Conservation (phyloP, 2,113 vertebrate genomes). For the Pomatostomus ruficeps region DNA sequence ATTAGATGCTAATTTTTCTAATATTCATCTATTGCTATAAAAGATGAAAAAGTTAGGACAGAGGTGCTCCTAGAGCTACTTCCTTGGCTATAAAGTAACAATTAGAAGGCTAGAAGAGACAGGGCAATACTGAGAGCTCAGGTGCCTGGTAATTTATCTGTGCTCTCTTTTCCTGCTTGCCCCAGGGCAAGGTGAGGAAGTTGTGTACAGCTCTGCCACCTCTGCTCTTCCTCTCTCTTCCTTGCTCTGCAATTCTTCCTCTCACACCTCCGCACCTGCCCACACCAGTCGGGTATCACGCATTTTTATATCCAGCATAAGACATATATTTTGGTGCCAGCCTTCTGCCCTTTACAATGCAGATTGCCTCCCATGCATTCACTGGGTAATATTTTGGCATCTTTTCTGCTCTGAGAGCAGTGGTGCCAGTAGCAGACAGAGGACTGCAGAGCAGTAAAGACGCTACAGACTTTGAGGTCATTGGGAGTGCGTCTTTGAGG, state of each 20-base stretch:
- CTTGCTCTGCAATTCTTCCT: background rate
- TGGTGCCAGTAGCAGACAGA: background rate
- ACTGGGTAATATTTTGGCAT: background rate
- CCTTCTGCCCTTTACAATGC: background rate
- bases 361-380: background rate
- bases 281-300: fast-evolving
- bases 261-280: background rate
- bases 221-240: background rate
- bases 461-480: background rate
- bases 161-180: background rate
- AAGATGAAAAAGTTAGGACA: background rate
- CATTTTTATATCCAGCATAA: background rate
- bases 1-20: background rate
- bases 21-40: background rate
- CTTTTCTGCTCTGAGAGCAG: background rate
- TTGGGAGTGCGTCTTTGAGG: fast-evolving
- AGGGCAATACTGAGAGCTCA: background rate
- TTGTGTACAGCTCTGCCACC: fast-evolving
- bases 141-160: background rate
- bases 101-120: background rate
- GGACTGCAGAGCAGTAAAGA: background rate
- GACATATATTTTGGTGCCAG: background rate
- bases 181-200: background rate
- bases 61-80: background rate
- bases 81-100: background rate